Conservation (phyloP, 2,888 invertebrate genomes). For the Lottia gigantea region DNA sequence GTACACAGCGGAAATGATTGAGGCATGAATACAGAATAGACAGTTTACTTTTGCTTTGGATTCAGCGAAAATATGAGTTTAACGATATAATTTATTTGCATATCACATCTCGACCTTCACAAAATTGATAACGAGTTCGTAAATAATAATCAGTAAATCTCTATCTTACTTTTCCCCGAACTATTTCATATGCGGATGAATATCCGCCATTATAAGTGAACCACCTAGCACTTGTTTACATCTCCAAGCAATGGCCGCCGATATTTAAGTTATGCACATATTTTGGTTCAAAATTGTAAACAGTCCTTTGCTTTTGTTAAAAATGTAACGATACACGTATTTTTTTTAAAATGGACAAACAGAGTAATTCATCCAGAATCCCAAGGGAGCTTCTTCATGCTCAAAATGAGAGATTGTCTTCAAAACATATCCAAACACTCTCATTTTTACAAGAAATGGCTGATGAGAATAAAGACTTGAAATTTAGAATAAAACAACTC, state of each 20-base stretch:
- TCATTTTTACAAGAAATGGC: slow-evolving; percentile 62
- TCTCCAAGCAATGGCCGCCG: slow-evolving; percentile 38
- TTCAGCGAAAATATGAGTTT: too few relatives aligned
- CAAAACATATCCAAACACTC: slow-evolving; percentile 61
- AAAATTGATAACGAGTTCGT: too few relatives aligned
- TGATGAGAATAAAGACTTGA: slow-evolving; percentile 59
- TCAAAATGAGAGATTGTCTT: slow-evolving; percentile 53
- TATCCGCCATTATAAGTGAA: slow-evolving; percentile 13
- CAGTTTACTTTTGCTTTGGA: too few relatives aligned
- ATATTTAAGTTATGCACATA: neutral
- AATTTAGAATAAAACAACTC: slow-evolving; percentile 50
- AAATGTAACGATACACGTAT: neutral
- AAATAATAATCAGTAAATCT: too few relatives aligned
- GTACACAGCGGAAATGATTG: neutral
- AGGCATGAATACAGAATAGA: too few relatives aligned
- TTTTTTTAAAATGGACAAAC: neutral
- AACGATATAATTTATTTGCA: too few relatives aligned
- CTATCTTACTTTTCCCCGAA: too few relatives aligned
- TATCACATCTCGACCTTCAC: too few relatives aligned
- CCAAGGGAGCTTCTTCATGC: slow-evolving; percentile 48
- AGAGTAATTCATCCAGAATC: slow-evolving; percentile 26
- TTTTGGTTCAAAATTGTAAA: neutral
- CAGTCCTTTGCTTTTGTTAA: neutral
- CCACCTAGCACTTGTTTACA: slow-evolving; percentile 33
- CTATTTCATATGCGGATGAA: too few relatives aligned